These are phyloP conservation scores for Fragum whitleyi DNA, from an alignment of 2,888 invertebrate species.

Conservation along the genomic window DNA sequence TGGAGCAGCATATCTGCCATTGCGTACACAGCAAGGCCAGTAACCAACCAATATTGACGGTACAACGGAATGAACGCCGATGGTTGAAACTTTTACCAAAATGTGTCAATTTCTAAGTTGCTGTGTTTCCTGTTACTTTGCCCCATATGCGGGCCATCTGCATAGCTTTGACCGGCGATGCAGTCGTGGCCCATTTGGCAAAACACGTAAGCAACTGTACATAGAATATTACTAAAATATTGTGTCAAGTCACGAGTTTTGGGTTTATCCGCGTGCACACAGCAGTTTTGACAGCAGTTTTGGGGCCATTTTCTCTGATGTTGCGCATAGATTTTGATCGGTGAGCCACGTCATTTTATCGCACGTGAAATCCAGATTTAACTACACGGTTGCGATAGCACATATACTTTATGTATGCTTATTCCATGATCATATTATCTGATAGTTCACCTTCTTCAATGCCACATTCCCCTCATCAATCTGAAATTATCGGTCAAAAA, in stretches of 20 bases:
- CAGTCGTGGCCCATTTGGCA: neutral
- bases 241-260: neutral
- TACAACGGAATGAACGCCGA: neutral
- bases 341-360: neutral
- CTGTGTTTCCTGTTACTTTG: neutral
- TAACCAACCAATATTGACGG: neutral
- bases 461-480: too few species aligned
- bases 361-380: neutral
- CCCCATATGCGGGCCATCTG: neutral
- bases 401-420: neutral
- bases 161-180: neutral
- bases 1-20: neutral
- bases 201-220: neutral
- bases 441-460: neutral
- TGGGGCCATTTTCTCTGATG: too few species aligned
- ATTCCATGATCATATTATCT: neutral
- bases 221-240: neutral
- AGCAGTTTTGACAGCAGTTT: too few species aligned
- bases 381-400: neutral
- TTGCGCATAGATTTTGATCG: too few species aligned
- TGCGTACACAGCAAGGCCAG: neutral
- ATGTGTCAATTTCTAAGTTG: neutral
- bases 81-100: neutral
- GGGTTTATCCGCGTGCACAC: too few species aligned
- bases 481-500: too few species aligned